Base-by-base conservation (phyloP, 2,113 vertebrate genomes). In the Murina feae region DNA sequence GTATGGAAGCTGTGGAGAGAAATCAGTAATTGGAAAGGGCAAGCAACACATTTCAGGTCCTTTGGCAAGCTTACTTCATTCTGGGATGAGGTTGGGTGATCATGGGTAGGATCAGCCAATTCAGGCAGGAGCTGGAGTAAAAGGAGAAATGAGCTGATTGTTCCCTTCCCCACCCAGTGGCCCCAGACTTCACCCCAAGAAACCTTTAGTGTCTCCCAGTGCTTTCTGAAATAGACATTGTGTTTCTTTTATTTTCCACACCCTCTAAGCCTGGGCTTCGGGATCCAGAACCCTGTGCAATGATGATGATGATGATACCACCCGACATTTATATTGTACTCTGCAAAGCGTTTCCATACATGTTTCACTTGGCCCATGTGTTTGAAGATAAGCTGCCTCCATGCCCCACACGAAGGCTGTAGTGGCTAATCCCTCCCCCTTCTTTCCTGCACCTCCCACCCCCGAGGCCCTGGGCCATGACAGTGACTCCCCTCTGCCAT, bases 291-390 rank as follows among this genome's bases (percentile, higher is more conserved):
- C 35, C 1, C 30, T 63, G 47, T 81, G 35, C 47, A 51, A 90
- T 69, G 81, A 75, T 28, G 80, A 79, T 66, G 93, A 87, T 28
- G 88, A 81, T 86, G 28, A 71, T 39, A 63, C 42, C 85, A 75
- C 51, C 32, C 39, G 49, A 80, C 28, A 44, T 86, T 88, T 84
- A 63, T 12, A 65, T 6, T 87, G 60, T 14, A 76, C 28, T 91
- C 85, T 80, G 39, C 66, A 72, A 71, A 89, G 30, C 18, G 11
- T 39, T 76, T 53, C 55, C 83, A 86, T 39, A 51, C 49, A 9
- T 44, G 28, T 75, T 44, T 92, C 71, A 75, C 18, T 81, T 37
- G 71, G 49, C 51, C 30, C 65, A 4, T 74, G 30, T 58, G 23
- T 66, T 76, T 55, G 44, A 84, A 95, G 58, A 53, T 37, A 58